These are phyloP conservation scores for Petrolisthes manimaculis DNA, from an alignment of 2,888 invertebrate species.

Conservation along the genomic window DNA sequence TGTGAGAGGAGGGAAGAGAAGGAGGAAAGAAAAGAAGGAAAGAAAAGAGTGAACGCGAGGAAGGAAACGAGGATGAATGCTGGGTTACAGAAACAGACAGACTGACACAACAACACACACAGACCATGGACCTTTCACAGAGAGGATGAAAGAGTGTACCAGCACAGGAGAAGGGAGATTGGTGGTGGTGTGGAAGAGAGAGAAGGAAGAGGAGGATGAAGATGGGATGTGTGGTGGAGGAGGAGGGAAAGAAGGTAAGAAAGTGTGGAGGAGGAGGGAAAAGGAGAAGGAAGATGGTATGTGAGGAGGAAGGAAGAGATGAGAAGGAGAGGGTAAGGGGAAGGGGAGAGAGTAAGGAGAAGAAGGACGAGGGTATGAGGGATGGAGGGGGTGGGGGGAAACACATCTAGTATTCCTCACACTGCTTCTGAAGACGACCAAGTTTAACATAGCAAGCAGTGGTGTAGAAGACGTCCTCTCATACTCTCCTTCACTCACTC, in stretches of 20 bases:
- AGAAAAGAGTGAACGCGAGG: background rate
- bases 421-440: background rate
- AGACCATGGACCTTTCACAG: background rate
- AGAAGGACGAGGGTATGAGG: background rate
- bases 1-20: background rate
- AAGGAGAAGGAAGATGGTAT: background rate
- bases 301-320: background rate
- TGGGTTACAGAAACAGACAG: conserved; percentile 19
- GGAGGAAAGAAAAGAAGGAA: background rate
- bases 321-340: background rate
- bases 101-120: background rate
- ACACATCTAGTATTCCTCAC: background rate
- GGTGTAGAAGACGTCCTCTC: background rate
- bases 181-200: background rate
- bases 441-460: background rate
- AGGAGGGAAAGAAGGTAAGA: too few species aligned
- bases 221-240: background rate
- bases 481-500: background rate
- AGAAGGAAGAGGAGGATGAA: background rate
- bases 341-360: background rate
- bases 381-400: background rate
- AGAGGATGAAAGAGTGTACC: background rate
- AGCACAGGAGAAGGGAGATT: background rate
- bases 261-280: too few species aligned
- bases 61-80: conserved; percentile 10